A percentile compares a stretch with the other conserved stretches of the same genome.
phyloP scores from a whole-genome alignment of 2,888 invertebrate species.

The Spisula subtruncata region DNA sequence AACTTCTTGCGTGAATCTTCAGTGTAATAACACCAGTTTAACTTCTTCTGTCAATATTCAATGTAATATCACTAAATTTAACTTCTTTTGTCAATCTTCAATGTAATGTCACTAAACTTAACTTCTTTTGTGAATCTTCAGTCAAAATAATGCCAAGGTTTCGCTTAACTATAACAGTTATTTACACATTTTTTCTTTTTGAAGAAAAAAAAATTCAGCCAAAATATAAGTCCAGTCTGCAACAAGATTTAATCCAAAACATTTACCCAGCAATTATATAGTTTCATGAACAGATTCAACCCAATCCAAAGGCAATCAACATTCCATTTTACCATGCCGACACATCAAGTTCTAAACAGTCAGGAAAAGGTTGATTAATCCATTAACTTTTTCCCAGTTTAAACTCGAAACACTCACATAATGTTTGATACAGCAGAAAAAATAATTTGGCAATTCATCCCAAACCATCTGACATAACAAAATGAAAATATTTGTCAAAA shows the following conservation, averaged over 20 bases:
- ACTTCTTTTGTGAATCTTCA: neutral
- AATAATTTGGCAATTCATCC: neutral
- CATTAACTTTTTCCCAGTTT: neutral
- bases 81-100: too few species aligned
- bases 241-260: too few species aligned
- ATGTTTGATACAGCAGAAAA: neutral
- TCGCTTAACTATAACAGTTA: neutral
- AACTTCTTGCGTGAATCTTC: too few species aligned
- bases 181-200: too few species aligned
- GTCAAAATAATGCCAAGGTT: neutral
- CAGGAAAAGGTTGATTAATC: neutral
- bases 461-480: neutral
- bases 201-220: too few species aligned
- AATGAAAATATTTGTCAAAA: constrained; percentile 12
- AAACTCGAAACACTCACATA: neutral
- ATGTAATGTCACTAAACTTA: too few species aligned
- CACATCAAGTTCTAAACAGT: neutral
- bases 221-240: too few species aligned
- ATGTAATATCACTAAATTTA: too few species aligned
- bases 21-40: too few species aligned
- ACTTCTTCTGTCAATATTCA: too few species aligned
- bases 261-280: too few species aligned
- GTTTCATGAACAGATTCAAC: too few species aligned
- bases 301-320: neutral
- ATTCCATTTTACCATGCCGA: neutral